Percentiles rank a stretch among this genome's conserved stretches.
phyloP scores from a whole-genome alignment of 2,888 invertebrate species.

The Lamproptera curius region DNA sequence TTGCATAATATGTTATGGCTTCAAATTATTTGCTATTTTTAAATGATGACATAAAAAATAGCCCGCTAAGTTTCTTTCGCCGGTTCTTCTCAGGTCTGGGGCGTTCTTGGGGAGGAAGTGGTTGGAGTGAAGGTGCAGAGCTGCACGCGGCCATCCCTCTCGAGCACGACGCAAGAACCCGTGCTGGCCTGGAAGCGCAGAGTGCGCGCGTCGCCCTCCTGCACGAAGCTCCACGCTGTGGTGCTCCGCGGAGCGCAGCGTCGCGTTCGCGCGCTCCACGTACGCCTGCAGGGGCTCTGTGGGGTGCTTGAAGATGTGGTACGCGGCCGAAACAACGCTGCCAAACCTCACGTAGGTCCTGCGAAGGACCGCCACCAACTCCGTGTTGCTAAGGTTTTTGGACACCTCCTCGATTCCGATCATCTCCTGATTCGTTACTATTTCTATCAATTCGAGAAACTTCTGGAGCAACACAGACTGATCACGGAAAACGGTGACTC shows the following conservation, averaged over 20 bases:
- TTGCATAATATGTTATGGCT: too few relatives aligned
- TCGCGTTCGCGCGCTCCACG: slow-evolving; percentile 26
- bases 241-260: slow-evolving; percentile 16
- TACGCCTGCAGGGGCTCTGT: slow-evolving; percentile 25
- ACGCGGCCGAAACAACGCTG: slow-evolving; percentile 11
- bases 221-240: slow-evolving; percentile 17
- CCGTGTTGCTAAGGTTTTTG: slow-evolving; percentile 17
- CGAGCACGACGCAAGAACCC: slow-evolving; percentile 23
- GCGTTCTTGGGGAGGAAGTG: too few relatives aligned
- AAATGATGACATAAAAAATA: too few relatives aligned
- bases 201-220: slow-evolving; percentile 27
- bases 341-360: slow-evolving; percentile 23
- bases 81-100: too few relatives aligned
- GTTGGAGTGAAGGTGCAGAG: slow-evolving; percentile 23
- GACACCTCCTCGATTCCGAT: slow-evolving; percentile 21
- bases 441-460: slow-evolving; percentile 13
- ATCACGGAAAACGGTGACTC: slow-evolving; percentile 22
- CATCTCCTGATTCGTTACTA: slow-evolving; percentile 26
- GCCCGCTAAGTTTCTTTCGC: too few relatives aligned
- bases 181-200: slow-evolving; percentile 17
- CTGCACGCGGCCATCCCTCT: slow-evolving; percentile 26
- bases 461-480: slow-evolving; percentile 18
- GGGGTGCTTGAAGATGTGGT: slow-evolving; percentile 24
- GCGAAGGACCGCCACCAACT: slow-evolving; percentile 21
- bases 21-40: too few relatives aligned